Percentiles rank a stretch among this genome's conserved stretches.
These are phyloP conservation scores for Euleptes europaea DNA, from an alignment of 2,113 vertebrate species.

Conservation along the genomic window DNA sequence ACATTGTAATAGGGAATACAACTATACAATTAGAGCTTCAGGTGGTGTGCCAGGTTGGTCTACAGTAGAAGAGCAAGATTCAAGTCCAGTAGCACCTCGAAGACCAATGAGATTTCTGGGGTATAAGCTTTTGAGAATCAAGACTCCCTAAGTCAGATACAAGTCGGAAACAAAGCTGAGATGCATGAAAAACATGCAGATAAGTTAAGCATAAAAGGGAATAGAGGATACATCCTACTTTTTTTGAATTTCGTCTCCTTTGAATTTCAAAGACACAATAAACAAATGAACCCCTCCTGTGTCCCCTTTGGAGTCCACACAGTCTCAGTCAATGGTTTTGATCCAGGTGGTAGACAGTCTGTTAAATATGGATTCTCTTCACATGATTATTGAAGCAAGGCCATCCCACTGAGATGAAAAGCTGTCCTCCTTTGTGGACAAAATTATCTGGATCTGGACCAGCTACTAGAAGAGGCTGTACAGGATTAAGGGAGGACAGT, in stretches of 20 bases:
- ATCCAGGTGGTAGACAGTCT: slow-evolving; percentile 4
- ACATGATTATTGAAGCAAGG: background rate
- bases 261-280: background rate
- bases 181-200: no score
- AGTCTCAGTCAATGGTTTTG: background rate
- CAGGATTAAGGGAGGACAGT: background rate
- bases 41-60: no score
- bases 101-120: no score
- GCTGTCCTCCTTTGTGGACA: background rate
- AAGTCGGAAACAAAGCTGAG: no score
- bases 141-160: no score
- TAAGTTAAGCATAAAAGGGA: background rate
- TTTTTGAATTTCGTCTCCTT: background rate
- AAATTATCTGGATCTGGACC: background rate
- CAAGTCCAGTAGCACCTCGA: no score
- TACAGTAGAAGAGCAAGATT: no score
- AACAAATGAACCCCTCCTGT: background rate
- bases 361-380: slow-evolving; percentile 1
- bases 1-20: no score
- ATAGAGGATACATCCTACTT: background rate
- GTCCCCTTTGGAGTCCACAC: background rate
- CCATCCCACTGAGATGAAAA: background rate
- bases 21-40: no score
- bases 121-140: no score
- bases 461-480: background rate